Base-by-base conservation (phyloP, 2,888 invertebrate species). In the Tinea trinotella region DNA sequence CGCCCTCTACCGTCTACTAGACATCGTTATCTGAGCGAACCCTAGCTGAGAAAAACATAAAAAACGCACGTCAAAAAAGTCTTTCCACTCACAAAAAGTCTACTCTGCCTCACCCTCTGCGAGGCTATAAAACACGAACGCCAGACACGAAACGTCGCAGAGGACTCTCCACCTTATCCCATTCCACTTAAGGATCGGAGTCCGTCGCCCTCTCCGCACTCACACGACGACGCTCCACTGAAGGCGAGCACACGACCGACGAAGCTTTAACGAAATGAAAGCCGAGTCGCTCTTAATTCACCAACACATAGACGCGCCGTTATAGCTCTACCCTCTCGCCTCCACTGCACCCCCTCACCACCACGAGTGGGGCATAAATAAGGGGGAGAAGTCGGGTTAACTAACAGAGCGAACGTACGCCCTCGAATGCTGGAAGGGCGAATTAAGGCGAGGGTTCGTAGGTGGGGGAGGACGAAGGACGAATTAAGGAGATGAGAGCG, bases 401-500 rank as follows among this genome's bases (percentile, higher is more conserved):
- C 78, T 56, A 75, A 80, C 83, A 78, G 79, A 78, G 72, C 70
- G 76, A 73, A 73, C 73, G 68, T 68, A 73, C 79, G 64, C 76
- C 75, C 74, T 64, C 67, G 65, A 69, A 66, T 66, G 73, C 71
- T 71, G 72, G 71, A 64, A 69, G 77, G 79, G 78, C 74, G 80
- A 76, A 75, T 71, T 70, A 71, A 76, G 84, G 49, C 48, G 48
- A 54, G 48, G 54, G 48, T 49, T 34, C 50, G 24, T 13, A n/a
- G 50, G 22, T 17, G 55, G 83, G 83, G 83, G 83, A 72, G 82
- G 82, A 22, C 83, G 85, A 84, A 84, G 85, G 85, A 84, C 85
- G 82, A 85, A 83, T 83, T 85, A 84, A 85, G 85, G 84, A 85
- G 85, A 84, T 83, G 83, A 83, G 83, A 84, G 83, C 80, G 78